Base-by-base conservation (phyloP, 1,140 invertebrate genomes). In the Rhopalosiphum padi region DNA sequence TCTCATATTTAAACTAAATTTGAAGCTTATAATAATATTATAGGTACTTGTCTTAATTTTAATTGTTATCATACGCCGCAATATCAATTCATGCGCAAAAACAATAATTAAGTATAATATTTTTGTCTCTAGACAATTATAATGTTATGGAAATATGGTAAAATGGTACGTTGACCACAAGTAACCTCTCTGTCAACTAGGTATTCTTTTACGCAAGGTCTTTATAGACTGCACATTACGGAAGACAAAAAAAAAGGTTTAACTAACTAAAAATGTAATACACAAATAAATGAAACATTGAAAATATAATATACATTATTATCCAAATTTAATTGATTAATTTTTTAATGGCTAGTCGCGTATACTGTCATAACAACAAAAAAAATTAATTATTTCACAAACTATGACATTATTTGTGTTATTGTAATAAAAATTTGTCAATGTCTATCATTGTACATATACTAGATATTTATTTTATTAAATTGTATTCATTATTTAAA, bases 301-400 rank as follows among this genome's bases (percentile, higher is more conserved):
- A 77, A 77, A 77, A 77, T 77, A n/a, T 77, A 77, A 77, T n/a
- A 77, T 77, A n/a, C n/a, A 77, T n/a, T 77, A 77, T 77, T 77
- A 77, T 77, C 60, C 60, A 35, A 77, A 77, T 15, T 77, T 77
- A 77, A 77, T 77, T 77, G 30, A n/a, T 77, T 5, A 77, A 18
- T 77, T 77, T 77, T 77, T n/a, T 77, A 68, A 68, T 68, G 5
- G 30, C 4, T 68, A n/a, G n/a, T 77, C 30, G 30, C 23, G 30
- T 77, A 77, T 77, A 77, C 15, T 77, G 30, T 77, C 15, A 77
- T 77, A 77, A n/a, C 6, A 77, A 77, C 15, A 77, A 77, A n/a
- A n/a, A 68, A n/a, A 77, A 18, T 77, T 2, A 77, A n/a, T 0
- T 77, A 77, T 77, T n/a, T 77, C 15, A 77, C 60, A 18, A n/a